A percentile compares a stretch with the other conserved stretches of the same genome.
Evolutionary conservation across 2,888 invertebrate genomes (phyloP).

Genomic region (Nomada ferruginata): DNA sequence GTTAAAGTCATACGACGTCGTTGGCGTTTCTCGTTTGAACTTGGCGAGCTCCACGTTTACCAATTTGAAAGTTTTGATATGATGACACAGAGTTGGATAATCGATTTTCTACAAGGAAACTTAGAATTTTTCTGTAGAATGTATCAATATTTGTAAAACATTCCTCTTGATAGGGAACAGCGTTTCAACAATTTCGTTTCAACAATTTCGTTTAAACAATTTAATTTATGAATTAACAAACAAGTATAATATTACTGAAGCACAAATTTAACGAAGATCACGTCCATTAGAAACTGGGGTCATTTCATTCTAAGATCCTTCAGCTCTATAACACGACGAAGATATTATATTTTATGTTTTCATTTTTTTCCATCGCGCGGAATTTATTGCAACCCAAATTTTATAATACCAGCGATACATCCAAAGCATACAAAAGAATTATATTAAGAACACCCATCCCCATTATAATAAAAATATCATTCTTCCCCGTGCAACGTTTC

Average conservation of each 20-base stretch:
- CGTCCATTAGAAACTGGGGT: no score
- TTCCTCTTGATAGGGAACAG: not conserved
- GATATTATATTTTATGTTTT: constrained; percentile 34
- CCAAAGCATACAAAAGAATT: no score
- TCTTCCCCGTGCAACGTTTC: not conserved
- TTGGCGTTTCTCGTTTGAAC: constrained; percentile 61
- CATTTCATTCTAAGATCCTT: constrained; percentile 1
- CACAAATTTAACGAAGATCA: no score
- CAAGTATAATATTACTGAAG: no score
- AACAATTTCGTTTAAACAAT: no score
- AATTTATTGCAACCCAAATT: no score
- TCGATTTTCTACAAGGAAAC: not conserved
- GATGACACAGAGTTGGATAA: not conserved
- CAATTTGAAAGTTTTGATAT: constrained; percentile 31
- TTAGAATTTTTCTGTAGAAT: not conserved
- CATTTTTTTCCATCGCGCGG: not conserved
- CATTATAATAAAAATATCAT: no score
- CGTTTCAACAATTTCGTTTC: no score
- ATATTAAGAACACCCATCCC: no score
- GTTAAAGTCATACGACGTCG: constrained; percentile 11
- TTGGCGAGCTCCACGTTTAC: constrained; percentile 49
- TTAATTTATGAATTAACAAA: no score
- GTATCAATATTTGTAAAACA: not conserved
- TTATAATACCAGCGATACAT: no score
- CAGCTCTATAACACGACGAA: not conserved